A percentile compares a stretch with the other conserved stretches of the same genome.
Conservation (phyloP, 2,888 invertebrate species). For the Troilus luridus region DNA sequence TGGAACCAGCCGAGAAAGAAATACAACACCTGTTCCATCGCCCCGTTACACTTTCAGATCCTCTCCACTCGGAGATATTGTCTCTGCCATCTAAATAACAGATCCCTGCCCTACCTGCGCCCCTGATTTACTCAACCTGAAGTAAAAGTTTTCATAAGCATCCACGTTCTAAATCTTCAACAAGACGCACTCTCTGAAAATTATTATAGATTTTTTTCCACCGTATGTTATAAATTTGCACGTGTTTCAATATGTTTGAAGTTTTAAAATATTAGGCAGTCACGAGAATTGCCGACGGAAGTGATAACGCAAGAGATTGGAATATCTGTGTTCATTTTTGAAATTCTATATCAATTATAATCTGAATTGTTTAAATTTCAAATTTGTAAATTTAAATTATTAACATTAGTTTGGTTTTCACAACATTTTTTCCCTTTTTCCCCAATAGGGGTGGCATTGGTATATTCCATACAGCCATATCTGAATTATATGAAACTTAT, state of each 20-base stretch:
- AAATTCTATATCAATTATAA: too few species aligned
- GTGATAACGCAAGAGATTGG: too few species aligned
- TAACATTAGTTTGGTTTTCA: too few species aligned
- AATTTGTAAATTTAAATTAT: too few species aligned
- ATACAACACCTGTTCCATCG: conserved; percentile 22
- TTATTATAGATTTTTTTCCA: not conserved
- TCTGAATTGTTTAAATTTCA: too few species aligned
- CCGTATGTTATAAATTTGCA: not conserved
- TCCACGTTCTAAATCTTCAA: not conserved
- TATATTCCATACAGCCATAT: too few species aligned
- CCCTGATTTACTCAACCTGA: not conserved
- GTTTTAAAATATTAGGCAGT: not conserved
- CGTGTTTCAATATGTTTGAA: not conserved
- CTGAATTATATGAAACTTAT: too few species aligned
- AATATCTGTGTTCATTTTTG: too few species aligned
- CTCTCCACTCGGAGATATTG: conserved; percentile 1
- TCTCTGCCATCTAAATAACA: conserved; percentile 33
- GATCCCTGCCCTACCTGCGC: not conserved
- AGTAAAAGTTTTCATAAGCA: conserved; percentile 24
- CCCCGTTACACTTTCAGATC: conserved; percentile 27
- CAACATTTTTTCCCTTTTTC: too few species aligned
- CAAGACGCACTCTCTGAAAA: not conserved
- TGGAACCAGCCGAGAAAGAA: conserved; percentile 10
- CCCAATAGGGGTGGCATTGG: too few species aligned
- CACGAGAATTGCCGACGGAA: too few species aligned